Conservation (phyloP, 2,797 vertebrate genomes). For the Sebastes dallii region DNA sequence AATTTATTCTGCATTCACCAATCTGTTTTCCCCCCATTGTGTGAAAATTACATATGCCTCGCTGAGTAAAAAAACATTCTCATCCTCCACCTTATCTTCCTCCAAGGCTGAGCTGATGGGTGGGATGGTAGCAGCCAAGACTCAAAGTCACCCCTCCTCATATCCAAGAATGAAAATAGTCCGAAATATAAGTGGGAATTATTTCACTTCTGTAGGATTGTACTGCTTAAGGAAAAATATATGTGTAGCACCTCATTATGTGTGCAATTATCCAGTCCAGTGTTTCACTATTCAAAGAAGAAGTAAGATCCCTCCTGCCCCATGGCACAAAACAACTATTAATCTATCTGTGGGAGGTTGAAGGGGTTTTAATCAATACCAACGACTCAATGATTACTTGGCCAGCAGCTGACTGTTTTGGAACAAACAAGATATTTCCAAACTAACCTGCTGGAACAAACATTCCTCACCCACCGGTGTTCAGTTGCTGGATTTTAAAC, state of each 20-base stretch:
- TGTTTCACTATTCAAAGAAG: background rate
- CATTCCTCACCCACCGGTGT: background rate
- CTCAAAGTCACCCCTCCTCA: background rate
- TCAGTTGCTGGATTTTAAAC: background rate
- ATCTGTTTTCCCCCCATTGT: background rate
- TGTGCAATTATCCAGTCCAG: background rate
- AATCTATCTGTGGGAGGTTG: slow-evolving; percentile 30
- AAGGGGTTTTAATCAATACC: slow-evolving; percentile 55
- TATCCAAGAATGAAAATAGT: background rate
- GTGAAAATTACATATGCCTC: slow-evolving; percentile 24
- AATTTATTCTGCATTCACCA: slow-evolving; percentile 34
- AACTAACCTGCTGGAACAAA: background rate
- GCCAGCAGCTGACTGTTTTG: slow-evolving; percentile 1
- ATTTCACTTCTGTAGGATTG: background rate
- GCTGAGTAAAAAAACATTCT: background rate
- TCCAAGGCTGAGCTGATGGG: background rate
- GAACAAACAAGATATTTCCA: background rate
- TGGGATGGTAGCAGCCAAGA: background rate
- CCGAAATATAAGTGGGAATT: background rate
- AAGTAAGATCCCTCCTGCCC: slow-evolving; percentile 3
- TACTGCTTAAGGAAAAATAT: too few relatives aligned
- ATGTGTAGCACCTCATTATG: too few relatives aligned
- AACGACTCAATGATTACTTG: slow-evolving; percentile 32
- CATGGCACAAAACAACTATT: background rate
- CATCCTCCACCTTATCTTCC: background rate